Base-by-base conservation (phyloP, 1,140 invertebrate genomes). In the Drosophila novamexicana region DNA sequence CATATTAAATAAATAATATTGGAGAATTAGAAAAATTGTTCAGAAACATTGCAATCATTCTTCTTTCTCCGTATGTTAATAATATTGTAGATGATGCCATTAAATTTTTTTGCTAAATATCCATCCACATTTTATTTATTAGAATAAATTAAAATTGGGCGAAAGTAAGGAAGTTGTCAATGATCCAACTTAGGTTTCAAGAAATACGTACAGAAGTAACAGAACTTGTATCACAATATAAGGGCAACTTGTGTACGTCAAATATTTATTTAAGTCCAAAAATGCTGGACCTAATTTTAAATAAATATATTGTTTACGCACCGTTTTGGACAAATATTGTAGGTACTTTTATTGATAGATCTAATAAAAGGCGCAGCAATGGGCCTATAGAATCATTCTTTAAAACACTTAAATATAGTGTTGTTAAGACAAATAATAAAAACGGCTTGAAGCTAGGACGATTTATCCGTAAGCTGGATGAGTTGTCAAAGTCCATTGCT, bases 281-380 rank as follows among this genome's bases (percentile, higher is more conserved):
- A 45, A 45, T 45, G 42, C n/a, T 45, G n/a, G n/a, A 14, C 5
- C 14, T 45, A 16, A 14, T 53, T 34, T 7, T 36, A 36, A 53
- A 53, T 36, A 53, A 16, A 14, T 53, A 54, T 5, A 37, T 56
- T 56, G 53, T 18, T 18, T 56, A 39, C 10, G 16, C 16, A 37
- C 53, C 53, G 16, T 56, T 56, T 37, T 56, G 53, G 36, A 56
- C 53, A 1, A 39, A 39, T 39, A 39, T 56, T 6, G 39, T 56
- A 5, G 34, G 14, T 16, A 56, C 1, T 39, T 56, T 56, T 39
- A 39, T 39, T 56, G 53, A 56, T 29, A 29, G 4, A 5, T 5
- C 22, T 0, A 29, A 29, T 29, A 29, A 29, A 29, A 29, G 22
- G 4, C 22, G 5, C 22, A 29, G 22, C 5, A 29, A 29, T 29